These are phyloP conservation scores for Furnarius figulus DNA, from an alignment of 2,113 vertebrate genomes.

Conservation along the genomic window DNA sequence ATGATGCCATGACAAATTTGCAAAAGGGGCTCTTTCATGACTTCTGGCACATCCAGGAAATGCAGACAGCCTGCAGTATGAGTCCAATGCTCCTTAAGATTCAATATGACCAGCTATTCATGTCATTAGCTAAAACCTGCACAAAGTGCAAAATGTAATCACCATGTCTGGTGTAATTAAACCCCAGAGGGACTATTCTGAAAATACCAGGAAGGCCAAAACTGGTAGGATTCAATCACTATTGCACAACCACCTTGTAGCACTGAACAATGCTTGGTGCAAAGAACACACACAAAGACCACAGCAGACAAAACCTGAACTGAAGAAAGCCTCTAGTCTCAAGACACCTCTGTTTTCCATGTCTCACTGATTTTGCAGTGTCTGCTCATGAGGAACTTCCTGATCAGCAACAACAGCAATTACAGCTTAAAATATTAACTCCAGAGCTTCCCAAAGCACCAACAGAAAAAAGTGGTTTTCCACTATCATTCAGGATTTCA, in stretches of 20 bases:
- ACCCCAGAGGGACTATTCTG: too few species aligned
- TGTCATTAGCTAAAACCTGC: not conserved
- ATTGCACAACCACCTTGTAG: not conserved
- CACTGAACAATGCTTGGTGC: not conserved
- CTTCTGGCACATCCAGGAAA: not conserved
- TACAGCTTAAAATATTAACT: not conserved
- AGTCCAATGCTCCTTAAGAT: not conserved
- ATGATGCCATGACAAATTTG: accelerated
- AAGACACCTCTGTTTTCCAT: not conserved
- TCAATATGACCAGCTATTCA: accelerated
- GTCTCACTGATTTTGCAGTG: not conserved
- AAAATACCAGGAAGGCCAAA: not conserved
- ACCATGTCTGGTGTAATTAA: not conserved
- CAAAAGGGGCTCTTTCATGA: not conserved
- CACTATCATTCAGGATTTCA: not conserved
- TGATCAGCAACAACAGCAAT: not conserved
- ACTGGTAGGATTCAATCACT: not conserved
- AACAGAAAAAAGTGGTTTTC: not conserved
- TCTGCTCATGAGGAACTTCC: not conserved
- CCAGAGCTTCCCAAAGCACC: not conserved
- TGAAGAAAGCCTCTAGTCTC: not conserved
- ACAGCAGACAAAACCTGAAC: not conserved
- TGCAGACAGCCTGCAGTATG: accelerated
- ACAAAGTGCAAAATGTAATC: not conserved
- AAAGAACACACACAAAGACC: not conserved